Base-by-base conservation (phyloP, 2,888 invertebrate species). In the Clunio marinus region DNA sequence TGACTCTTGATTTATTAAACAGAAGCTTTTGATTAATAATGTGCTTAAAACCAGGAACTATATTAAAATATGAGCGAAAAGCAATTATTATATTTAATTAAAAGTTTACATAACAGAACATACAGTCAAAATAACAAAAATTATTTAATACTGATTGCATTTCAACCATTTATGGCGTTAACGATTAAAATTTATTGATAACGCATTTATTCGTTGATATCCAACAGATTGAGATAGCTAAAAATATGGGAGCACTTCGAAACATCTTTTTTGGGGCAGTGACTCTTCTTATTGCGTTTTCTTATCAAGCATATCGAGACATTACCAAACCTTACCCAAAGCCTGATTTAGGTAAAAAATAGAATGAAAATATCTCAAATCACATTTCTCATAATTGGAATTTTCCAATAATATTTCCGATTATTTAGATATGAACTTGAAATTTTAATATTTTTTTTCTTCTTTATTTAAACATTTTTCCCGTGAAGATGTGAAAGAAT, bases 271-370 rank as follows among this genome's bases (percentile, higher is more conserved):
- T 17, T 5, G n/a, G 17, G 17, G 17, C 22, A 1, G 7, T 68
- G n/a, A 27, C 58, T 20, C 8, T 68, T 7, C 35, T 17, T 2
- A 37, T 73, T 7, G 78, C 76, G 0, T 72, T 76, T 0, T 69
- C 74, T n/a, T 74, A 73, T 55, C 75, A 78, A 60, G 77, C 75
- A 68, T 77, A 75, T 69, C 73, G 73, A 3, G 71, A 75, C 13
- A 63, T 78, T 8, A 65, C 73, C 0, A 72, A 72, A 28, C 75
- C 77, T 3, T 63, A 75, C n/a, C 73, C 74, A 28, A 72, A 73
- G 13, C 78, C 79, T 2, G 71, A 74, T 58, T 69, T 78, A 8
- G 68, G 58, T 68, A 45, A 68, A 24, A 27, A 15, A 22, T 17
- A 51, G 4, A 15, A n/a, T n/a, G 51, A 41, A 41, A 51, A 41